Base-by-base conservation (phyloP, 2,797 vertebrate genomes). In the Cottoperca gobio region DNA sequence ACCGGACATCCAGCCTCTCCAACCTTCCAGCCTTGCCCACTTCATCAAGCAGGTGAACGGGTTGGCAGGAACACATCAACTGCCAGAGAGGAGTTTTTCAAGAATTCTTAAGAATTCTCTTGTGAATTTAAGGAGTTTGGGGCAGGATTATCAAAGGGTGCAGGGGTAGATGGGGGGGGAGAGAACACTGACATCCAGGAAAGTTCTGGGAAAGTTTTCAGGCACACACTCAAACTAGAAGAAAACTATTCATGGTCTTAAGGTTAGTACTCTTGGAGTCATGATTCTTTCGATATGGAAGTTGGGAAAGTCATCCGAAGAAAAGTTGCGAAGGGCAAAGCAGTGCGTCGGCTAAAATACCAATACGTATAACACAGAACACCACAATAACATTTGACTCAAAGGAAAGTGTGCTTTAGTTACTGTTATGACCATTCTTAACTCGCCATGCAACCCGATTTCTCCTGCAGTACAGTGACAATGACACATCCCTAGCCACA, bases 201-300 rank as follows among this genome's bases (percentile, higher is more conserved):
- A 90, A 92, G 86, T 91, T 93, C 70, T 86, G 84, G 85, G 68
- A 84, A 92, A 90, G 84, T 91, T 93, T 92, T 73, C 77, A 80
- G 76, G 82, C 86, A 81, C 78, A 89, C 60, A 87, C 86, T 86
- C 60, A 72, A 86, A 91, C 84, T 86, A 79, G 73, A 73, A 60
- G 75, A 85, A 82, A 91, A 88, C 79, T 85, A 83, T 83, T 86
- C 84, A 70, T 76, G 54, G 84, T 66, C 69, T 88, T 86, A 82
- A 88, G 86, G 88, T 82, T 83, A 87, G 60, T 69, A 58, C 62
- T 78, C 76, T 46, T 70, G 71, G 75, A 84, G 80, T 79, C 76
- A 78, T 60, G 60, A 28, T 45, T 78, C 50, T 83, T 81, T 74
- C 77, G 60, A 81, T 72, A 54, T 63, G 53, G 72, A 83, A 88